These are phyloP conservation scores for Gastrophysa polygoni DNA, from an alignment of 2,888 invertebrate genomes.

Conservation along the genomic window DNA sequence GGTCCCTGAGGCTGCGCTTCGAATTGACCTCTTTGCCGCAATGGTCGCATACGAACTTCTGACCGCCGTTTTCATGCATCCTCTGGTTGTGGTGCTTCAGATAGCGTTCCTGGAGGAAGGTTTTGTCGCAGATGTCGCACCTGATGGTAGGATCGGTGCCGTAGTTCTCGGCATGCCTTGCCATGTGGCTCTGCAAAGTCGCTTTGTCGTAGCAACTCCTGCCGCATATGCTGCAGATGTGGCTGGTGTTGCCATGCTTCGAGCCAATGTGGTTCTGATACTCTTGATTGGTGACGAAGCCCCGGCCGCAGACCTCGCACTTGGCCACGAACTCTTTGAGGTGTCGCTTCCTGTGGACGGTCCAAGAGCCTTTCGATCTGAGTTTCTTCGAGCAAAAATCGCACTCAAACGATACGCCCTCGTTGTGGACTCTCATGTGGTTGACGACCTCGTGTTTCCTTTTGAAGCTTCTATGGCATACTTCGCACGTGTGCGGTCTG, in stretches of 20 bases:
- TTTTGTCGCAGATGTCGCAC: constrained; percentile 47
- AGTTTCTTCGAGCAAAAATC: constrained; percentile 65
- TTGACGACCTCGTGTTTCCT: constrained; percentile 30
- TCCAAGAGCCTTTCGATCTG: constrained; percentile 47
- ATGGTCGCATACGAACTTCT: constrained; percentile 46
- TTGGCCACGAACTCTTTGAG: constrained; percentile 59
- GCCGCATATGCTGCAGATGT: constrained; percentile 43
- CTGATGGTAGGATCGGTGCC: constrained; percentile 48
- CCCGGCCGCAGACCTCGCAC: constrained; percentile 52
- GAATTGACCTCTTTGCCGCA: constrained; percentile 50
- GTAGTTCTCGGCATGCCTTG: constrained; percentile 37
- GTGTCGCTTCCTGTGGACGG: constrained; percentile 62
- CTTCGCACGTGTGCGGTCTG: constrained; percentile 52
- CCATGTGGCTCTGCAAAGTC: constrained; percentile 41
- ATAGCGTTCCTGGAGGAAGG: constrained; percentile 45
- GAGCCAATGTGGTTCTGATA: constrained; percentile 44
- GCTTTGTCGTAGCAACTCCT: constrained; percentile 41
- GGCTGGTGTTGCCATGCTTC: constrained; percentile 40
- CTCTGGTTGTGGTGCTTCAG: constrained; percentile 44
- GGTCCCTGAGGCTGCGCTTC: constrained; percentile 47
- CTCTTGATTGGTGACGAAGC: constrained; percentile 48
- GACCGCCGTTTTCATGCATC: constrained; percentile 46
- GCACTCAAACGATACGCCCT: constrained; percentile 50
- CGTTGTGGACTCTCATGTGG: constrained; percentile 36
- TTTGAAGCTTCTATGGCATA: constrained; percentile 39